Evolutionary conservation across 2,888 invertebrate genomes (phyloP).

Genomic region (Hemistola chrysoprasaria): DNA sequence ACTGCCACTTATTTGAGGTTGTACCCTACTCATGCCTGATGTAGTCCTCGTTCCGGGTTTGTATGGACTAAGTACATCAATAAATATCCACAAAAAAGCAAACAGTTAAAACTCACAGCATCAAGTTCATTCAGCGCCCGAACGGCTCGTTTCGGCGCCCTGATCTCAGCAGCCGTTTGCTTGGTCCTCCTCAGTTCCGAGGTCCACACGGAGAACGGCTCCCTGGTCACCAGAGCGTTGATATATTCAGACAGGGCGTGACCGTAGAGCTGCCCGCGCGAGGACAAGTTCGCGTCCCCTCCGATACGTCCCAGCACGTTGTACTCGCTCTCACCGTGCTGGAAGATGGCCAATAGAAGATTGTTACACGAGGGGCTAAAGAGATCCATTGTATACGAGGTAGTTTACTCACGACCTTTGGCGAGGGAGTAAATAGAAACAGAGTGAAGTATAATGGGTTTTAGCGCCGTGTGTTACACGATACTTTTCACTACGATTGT

Average conservation of each 20-base stretch:
- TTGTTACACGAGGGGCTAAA: too few relatives aligned
- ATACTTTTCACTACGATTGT: too few relatives aligned
- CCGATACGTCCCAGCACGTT: slow-evolving; percentile 95
- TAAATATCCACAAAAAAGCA: not conserved
- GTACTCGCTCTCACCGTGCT: slow-evolving; percentile 97
- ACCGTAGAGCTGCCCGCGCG: slow-evolving; percentile 90
- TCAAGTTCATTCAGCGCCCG: slow-evolving; percentile 95
- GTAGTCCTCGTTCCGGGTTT: too few relatives aligned
- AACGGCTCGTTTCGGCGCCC: slow-evolving; percentile 91
- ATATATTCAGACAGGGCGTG: slow-evolving; percentile 88
- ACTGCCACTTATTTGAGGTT: too few relatives aligned
- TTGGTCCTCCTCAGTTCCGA: slow-evolving; percentile 94
- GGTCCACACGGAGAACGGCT: slow-evolving; percentile 93
- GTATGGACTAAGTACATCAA: too few relatives aligned
- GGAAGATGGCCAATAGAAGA: too few relatives aligned
- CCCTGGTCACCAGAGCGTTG: slow-evolving; percentile 79
- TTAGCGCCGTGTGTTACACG: too few relatives aligned
- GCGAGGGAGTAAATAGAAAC: too few relatives aligned
- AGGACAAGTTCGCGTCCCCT: slow-evolving; percentile 93
- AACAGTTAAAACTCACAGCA: slow-evolving; percentile 84
- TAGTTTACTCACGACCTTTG: too few relatives aligned
- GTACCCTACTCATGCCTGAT: too few relatives aligned
- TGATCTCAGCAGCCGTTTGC: slow-evolving; percentile 90
- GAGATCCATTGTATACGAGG: too few relatives aligned
- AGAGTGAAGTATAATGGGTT: too few relatives aligned